Conservation (phyloP, 2,797 vertebrate species). For the Calcarius lapponicus region DNA sequence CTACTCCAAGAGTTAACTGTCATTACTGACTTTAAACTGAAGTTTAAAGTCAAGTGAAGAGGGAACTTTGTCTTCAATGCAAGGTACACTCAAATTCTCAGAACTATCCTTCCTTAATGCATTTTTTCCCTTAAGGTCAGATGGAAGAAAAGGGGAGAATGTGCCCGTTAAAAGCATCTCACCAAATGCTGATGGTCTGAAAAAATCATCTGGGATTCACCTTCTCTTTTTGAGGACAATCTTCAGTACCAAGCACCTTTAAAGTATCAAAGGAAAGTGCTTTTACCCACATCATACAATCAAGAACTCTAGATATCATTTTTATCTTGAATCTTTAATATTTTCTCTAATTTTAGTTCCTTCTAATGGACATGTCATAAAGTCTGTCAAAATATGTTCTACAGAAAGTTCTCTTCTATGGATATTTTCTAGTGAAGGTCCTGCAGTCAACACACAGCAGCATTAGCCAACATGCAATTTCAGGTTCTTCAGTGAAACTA, state of each 20-base stretch:
- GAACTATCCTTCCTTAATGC: constrained; percentile 40
- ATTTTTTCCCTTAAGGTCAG: constrained; percentile 56
- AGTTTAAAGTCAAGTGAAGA: constrained; percentile 23
- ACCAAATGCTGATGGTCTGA: constrained; percentile 9
- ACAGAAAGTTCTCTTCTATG: background rate
- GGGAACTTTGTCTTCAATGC: background rate
- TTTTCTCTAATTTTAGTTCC: constrained; percentile 35
- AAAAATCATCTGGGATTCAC: constrained; percentile 34
- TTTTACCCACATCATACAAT: background rate
- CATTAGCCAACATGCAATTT: background rate
- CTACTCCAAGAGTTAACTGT: constrained; percentile 2
- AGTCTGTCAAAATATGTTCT: background rate
- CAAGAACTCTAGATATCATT: background rate
- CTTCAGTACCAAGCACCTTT: background rate
- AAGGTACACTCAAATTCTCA: background rate
- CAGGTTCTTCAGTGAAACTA: background rate
- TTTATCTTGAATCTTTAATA: constrained; percentile 24
- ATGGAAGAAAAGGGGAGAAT: constrained; percentile 23
- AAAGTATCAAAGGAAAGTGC: background rate
- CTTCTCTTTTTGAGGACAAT: background rate
- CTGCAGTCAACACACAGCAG: background rate
- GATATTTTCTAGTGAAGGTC: background rate
- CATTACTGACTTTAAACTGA: background rate
- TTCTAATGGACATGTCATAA: background rate
- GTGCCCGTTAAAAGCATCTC: constrained; percentile 27